Percentiles rank a stretch among this genome's conserved stretches.
Conservation (phyloP, 2,888 invertebrate genomes). For the Phragmatobia fuliginosa region DNA sequence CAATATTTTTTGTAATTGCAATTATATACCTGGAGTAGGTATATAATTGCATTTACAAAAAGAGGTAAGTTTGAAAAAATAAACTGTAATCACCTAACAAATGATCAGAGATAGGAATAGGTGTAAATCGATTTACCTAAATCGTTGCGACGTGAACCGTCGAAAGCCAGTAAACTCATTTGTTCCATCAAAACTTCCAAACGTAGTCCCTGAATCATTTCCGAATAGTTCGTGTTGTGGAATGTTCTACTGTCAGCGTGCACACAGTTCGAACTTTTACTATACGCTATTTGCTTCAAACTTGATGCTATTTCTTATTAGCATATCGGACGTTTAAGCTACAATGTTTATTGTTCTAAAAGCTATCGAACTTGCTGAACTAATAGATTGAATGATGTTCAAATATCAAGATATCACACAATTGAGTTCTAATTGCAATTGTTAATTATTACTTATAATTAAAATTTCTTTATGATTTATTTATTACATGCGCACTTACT, state of each 20-base stretch:
- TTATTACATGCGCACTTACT: no score
- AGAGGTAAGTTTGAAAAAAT: background rate
- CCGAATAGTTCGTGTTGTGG: background rate
- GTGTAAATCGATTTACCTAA: background rate
- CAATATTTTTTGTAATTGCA: no score
- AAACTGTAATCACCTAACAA: background rate
- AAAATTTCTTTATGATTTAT: no score
- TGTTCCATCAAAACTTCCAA: slow-evolving; percentile 2
- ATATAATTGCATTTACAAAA: no score
- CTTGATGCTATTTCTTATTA: background rate
- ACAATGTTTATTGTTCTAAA: background rate
- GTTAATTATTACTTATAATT: no score
- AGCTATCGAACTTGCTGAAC: no score
- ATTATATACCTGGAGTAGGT: no score
- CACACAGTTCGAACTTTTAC: background rate
- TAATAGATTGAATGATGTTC: no score
- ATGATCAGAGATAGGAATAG: background rate
- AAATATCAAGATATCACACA: no score
- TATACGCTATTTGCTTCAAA: background rate
- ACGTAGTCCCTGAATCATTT: slow-evolving; percentile 1
- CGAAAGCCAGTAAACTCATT: slow-evolving; percentile 5
- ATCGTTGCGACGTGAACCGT: background rate
- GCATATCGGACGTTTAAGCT: background rate
- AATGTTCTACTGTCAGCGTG: background rate
- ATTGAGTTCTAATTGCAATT: no score